These are phyloP conservation scores for Falco rusticolus DNA, from an alignment of 2,797 vertebrate species.

Conservation along the genomic window DNA sequence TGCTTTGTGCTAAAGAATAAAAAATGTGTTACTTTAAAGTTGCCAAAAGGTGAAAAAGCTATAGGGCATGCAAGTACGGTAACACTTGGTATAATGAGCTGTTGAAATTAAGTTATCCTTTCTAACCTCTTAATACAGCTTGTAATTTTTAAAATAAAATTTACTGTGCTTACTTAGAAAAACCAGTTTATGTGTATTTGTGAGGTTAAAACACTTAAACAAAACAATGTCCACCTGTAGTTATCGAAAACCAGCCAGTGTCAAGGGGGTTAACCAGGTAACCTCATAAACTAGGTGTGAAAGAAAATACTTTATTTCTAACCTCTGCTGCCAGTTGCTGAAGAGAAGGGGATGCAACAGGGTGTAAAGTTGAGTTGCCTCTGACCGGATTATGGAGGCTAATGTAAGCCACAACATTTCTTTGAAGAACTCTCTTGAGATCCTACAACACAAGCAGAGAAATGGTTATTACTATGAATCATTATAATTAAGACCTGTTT, in stretches of 20 bases:
- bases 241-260: neutral
- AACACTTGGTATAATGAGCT: neutral
- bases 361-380: constrained; percentile 81
- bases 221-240: neutral
- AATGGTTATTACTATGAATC: neutral
- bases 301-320: constrained; percentile 67
- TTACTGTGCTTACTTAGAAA: neutral
- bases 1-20: neutral
- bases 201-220: neutral
- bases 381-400: constrained; percentile 86
- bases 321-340: constrained; percentile 87
- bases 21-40: neutral
- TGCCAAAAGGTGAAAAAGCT: neutral
- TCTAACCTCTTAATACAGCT: neutral
- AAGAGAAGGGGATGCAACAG: constrained; percentile 89
- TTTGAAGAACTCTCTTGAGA: constrained; percentile 85
- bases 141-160: neutral
- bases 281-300: neutral
- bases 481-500: neutral
- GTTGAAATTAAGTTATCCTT: neutral
- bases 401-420: constrained; percentile 88
- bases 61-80: neutral
- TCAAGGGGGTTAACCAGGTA: neutral
- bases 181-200: neutral
- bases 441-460: constrained; percentile 79